Evolutionary conservation across 2,797 vertebrate genomes (phyloP).

Genomic region (Cheirogaleus major): DNA sequence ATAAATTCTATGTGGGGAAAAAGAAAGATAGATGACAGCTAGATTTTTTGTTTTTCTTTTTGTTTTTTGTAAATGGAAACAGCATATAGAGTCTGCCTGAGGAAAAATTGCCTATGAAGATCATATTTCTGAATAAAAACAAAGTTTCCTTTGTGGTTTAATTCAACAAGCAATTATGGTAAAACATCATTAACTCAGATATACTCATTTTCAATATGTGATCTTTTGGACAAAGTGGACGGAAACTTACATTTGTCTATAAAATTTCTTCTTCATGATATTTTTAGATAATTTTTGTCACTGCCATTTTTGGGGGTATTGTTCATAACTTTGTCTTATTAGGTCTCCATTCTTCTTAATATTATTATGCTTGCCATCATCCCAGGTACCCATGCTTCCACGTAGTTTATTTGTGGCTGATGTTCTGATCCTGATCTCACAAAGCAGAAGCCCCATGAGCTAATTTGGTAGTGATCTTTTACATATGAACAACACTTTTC

Average conservation of each 20-base stretch:
- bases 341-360: background rate
- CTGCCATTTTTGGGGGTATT: background rate
- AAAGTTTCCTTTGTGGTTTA: constrained; percentile 50
- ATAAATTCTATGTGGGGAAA: constrained; percentile 26
- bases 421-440: background rate
- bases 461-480: background rate
- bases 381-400: background rate
- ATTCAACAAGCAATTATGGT: constrained; percentile 44
- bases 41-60: background rate
- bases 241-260: background rate
- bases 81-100: constrained; percentile 9
- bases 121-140: constrained; percentile 52
- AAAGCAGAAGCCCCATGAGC: background rate
- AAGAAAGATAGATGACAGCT: constrained; percentile 59
- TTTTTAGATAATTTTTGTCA: background rate
- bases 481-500: background rate
- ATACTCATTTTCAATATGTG: constrained; percentile 15
- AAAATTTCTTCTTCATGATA: background rate
- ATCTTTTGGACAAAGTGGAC: background rate
- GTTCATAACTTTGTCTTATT: constrained; percentile 4
- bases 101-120: constrained; percentile 52
- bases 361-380: background rate
- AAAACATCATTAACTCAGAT: constrained; percentile 49
- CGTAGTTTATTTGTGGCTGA: background rate
- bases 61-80: constrained; percentile 36